Evolutionary conservation across 2,113 vertebrate genomes (phyloP).

Genomic region (Daboia siamensis): DNA sequence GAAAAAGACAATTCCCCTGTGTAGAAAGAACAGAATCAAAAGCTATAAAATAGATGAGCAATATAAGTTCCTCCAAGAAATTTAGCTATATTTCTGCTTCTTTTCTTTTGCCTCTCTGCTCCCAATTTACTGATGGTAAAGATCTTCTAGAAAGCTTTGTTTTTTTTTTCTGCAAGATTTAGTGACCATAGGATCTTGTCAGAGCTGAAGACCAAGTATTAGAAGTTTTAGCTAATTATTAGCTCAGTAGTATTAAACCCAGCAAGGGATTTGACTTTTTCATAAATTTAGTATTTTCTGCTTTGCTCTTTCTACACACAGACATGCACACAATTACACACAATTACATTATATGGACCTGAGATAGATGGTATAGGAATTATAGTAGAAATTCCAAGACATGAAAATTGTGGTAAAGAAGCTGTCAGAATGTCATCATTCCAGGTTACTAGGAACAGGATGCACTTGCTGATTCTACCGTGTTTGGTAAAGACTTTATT

Average conservation of each 20-base stretch:
- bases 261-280: background rate
- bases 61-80: background rate
- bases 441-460: background rate
- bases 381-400: rapidly evolving
- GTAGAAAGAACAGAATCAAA: background rate
- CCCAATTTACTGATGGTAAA: background rate
- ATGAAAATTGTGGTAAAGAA: rapidly evolving
- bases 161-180: background rate
- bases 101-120: background rate
- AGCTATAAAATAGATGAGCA: background rate
- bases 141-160: background rate
- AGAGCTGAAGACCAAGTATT: background rate
- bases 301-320: background rate
- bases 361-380: background rate
- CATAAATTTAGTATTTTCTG: background rate
- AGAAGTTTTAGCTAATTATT: background rate
- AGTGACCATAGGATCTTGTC: background rate
- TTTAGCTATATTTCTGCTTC: background rate
- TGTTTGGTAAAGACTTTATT: background rate
- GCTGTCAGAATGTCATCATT: background rate
- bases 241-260: background rate
- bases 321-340: background rate
- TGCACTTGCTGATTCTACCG: background rate
- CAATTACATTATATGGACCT: background rate
- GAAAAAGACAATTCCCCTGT: background rate